Evolutionary conservation across 2,888 invertebrate genomes (phyloP).

Genomic region (Tenthredo distinguenda): DNA sequence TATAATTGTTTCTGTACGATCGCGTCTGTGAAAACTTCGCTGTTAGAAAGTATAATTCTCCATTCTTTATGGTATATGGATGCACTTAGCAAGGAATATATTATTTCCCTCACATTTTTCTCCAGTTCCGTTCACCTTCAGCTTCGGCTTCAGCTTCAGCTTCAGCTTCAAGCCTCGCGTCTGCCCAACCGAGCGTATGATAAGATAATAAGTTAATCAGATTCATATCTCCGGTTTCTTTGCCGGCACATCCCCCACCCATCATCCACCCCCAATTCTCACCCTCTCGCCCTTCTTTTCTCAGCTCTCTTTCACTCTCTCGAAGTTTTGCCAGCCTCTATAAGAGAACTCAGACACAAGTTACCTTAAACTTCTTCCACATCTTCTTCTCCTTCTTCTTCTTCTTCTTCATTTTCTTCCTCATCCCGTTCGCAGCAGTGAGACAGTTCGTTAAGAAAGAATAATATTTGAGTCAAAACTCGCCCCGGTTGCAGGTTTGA

Average conservation of each 20-base stretch:
- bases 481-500: slow-evolving; percentile 35
- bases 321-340: slow-evolving; percentile 49
- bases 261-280: slow-evolving; percentile 28
- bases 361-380: slow-evolving; percentile 26
- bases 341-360: slow-evolving; percentile 27
- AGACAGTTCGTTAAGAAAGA: slow-evolving; percentile 66
- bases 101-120: slow-evolving; percentile 1
- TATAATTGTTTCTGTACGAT: background rate
- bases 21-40: background rate
- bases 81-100: slow-evolving; percentile 5
- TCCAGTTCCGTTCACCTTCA: background rate
- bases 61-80: background rate
- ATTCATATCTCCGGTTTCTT: slow-evolving; percentile 54
- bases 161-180: slow-evolving; percentile 33
- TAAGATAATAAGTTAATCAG: slow-evolving; percentile 58
- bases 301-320: slow-evolving; percentile 40
- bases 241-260: slow-evolving; percentile 18
- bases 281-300: slow-evolving; percentile 32
- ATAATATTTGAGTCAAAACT: slow-evolving; percentile 62
- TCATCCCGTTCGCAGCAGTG: slow-evolving; percentile 41
- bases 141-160: background rate
- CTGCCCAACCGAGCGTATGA: slow-evolving; percentile 48
- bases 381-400: background rate
- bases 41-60: background rate
- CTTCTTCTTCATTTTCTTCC: slow-evolving; percentile 4